phyloP scores from a whole-genome alignment of 2,888 invertebrate species.

The Alloplasta piceator region DNA sequence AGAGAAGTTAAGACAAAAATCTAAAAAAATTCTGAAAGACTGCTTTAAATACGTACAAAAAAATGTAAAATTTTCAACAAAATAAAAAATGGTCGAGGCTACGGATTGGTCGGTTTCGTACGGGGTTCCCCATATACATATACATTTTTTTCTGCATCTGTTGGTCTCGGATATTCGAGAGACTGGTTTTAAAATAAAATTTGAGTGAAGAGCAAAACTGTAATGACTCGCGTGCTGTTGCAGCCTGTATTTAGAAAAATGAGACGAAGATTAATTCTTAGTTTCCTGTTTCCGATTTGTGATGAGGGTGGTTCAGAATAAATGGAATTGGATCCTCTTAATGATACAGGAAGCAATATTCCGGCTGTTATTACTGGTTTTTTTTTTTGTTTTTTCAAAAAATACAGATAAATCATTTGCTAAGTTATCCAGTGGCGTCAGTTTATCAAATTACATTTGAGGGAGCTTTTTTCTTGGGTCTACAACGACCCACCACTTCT shows the following conservation, averaged over 20 bases:
- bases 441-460: no score
- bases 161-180: constrained; percentile 16
- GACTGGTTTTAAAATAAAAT: constrained; percentile 56
- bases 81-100: no score
- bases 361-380: not conserved
- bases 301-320: not conserved
- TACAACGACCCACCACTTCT: no score
- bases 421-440: no score
- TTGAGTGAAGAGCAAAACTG: constrained; percentile 47
- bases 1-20: no score
- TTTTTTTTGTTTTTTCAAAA: not conserved
- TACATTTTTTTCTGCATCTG: constrained; percentile 49
- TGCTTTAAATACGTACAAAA: no score
- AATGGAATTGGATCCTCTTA: not conserved
- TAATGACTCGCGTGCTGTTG: constrained; percentile 44
- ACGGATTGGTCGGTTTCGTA: no score
- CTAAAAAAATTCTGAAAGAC: no score
- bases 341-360: not conserved
- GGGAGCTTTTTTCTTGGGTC: no score
- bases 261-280: constrained; percentile 51
- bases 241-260: constrained; percentile 14
- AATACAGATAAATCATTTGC: not conserved
- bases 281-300: constrained; percentile 33
- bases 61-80: no score
- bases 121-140: no score